A percentile compares a stretch with the other conserved stretches of the same genome.
phyloP scores from a whole-genome alignment of 2,113 vertebrate genomes.

The Hystrix brachyura region DNA sequence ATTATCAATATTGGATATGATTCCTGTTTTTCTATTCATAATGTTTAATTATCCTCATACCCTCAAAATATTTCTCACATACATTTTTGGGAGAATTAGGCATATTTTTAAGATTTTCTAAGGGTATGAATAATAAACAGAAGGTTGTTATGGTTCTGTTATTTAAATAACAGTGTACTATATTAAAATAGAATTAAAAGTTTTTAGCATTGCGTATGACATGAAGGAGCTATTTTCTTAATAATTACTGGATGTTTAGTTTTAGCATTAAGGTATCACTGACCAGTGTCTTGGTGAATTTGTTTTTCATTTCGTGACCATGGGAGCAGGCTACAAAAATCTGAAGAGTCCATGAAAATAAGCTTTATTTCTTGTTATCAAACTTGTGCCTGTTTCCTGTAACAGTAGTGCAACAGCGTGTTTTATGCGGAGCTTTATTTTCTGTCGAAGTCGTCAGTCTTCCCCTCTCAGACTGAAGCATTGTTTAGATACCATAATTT shows the following conservation, averaged over 20 bases:
- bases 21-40: constrained; percentile 81
- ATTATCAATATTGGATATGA: constrained; percentile 81
- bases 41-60: constrained; percentile 86
- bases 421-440: constrained; percentile 33
- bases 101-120: constrained; percentile 87
- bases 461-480: not conserved
- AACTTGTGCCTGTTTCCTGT: not conserved
- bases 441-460: not conserved
- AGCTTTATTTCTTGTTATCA: constrained; percentile 21
- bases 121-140: constrained; percentile 86
- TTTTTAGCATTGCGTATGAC: constrained; percentile 81
- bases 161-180: constrained; percentile 86
- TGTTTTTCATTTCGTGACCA: not conserved
- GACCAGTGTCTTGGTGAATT: not conserved
- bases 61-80: constrained; percentile 86
- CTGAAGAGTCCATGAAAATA: not conserved
- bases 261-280: constrained; percentile 68
- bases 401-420: not conserved
- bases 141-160: constrained; percentile 84
- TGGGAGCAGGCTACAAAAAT: not conserved
- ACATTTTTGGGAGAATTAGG: constrained; percentile 83
- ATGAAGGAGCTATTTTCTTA: constrained; percentile 70
- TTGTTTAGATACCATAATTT: constrained; percentile 50
- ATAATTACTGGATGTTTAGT: constrained; percentile 61
- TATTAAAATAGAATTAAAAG: constrained; percentile 88